These are phyloP conservation scores for Mimas tiliae DNA, from an alignment of 2,888 invertebrate genomes.

Conservation along the genomic window DNA sequence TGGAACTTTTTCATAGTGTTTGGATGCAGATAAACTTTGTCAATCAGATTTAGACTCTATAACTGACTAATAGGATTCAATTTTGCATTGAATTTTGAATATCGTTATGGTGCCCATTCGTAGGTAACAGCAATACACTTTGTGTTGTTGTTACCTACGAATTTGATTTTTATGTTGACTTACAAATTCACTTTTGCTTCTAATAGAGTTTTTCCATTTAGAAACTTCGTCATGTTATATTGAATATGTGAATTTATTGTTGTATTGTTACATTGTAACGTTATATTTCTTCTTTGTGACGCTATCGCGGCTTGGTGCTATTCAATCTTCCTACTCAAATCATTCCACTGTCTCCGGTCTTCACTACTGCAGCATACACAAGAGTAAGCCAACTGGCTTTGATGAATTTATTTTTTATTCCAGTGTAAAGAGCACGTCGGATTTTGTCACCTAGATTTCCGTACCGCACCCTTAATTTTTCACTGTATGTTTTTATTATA, in stretches of 20 bases:
- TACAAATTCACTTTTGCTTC: constrained; percentile 2
- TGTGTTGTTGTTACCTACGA: constrained; percentile 18
- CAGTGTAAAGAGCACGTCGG: no score
- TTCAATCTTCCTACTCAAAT: no score
- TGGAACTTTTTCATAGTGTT: not conserved
- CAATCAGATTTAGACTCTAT: not conserved
- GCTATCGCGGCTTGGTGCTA: no score
- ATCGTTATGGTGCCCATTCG: constrained; percentile 12
- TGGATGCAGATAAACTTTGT: not conserved
- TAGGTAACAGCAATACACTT: no score
- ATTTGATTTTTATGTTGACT: not conserved
- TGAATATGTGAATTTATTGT: no score
- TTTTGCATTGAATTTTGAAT: not conserved
- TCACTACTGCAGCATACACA: no score
- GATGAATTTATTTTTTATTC: no score
- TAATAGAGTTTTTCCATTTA: not conserved
- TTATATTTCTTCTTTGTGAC: not conserved
- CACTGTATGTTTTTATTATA: no score
- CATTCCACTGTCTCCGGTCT: no score
- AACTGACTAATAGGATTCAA: not conserved
- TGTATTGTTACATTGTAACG: not conserved
- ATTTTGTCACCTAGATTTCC: no score
- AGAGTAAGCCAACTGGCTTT: no score
- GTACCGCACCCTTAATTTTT: no score
- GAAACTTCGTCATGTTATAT: not conserved